Conservation (phyloP, 2,888 invertebrate genomes). For the Heliconius ismenius region DNA sequence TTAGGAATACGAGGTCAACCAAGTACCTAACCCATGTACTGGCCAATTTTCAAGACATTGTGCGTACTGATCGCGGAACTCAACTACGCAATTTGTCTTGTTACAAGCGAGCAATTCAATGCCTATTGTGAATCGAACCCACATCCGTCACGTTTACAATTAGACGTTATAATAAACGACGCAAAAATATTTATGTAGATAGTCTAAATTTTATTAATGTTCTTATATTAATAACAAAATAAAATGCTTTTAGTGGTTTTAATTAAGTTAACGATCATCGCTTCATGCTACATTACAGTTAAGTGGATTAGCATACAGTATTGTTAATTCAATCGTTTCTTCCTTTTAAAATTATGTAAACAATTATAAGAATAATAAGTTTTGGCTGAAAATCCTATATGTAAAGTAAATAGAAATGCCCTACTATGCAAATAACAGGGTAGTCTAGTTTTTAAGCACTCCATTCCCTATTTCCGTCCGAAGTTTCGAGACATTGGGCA, state of each 20-base stretch:
- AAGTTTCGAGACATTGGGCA: not conserved
- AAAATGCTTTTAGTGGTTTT: not conserved
- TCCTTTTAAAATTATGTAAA: not conserved
- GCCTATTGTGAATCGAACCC: not conserved
- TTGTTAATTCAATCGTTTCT: conserved; percentile 13
- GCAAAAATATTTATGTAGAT: too few relatives aligned
- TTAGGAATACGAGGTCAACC: not conserved
- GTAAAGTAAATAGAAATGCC: too few relatives aligned
- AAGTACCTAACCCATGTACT: not conserved
- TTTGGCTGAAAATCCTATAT: too few relatives aligned
- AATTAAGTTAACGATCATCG: conserved; percentile 6
- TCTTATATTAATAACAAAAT: not conserved
- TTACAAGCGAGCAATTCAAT: not conserved
- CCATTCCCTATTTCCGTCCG: not conserved
- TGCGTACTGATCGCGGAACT: not conserved
- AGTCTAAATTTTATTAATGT: not conserved
- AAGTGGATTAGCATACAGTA: conserved; percentile 2
- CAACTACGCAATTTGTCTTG: not conserved
- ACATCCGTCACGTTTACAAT: not conserved
- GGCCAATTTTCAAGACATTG: not conserved
- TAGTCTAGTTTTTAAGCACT: not conserved
- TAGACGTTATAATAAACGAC: not conserved
- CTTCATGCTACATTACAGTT: conserved; percentile 20
- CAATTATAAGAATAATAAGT: too few relatives aligned
- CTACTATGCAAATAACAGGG: not conserved